A percentile compares a stretch with the other conserved stretches of the same genome.
Conservation (phyloP, 2,113 vertebrate species). For the Cynoglossus semilaevis region DNA sequence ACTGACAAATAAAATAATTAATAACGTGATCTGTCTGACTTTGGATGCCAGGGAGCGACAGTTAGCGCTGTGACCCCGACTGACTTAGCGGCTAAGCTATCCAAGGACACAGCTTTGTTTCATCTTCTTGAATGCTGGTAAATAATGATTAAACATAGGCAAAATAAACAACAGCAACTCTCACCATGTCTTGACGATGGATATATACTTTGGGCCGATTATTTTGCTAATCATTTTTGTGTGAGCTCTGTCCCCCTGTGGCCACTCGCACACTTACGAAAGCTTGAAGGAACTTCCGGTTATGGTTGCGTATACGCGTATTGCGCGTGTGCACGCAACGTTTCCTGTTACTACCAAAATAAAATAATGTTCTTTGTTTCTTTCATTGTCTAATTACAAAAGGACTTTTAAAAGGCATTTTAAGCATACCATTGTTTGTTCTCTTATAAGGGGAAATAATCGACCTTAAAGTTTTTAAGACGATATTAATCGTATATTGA, state of each 20-base stretch:
- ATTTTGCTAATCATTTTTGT: constrained; percentile 70
- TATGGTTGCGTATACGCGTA: rapidly evolving
- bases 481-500: no score
- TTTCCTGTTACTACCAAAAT: constrained; percentile 26
- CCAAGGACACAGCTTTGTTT: constrained; percentile 17
- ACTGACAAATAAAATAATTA: neutral
- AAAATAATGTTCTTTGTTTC: constrained; percentile 1
- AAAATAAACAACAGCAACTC: no score
- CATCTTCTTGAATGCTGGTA: no score
- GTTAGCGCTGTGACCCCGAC: constrained; percentile 55
- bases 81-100: constrained; percentile 52
- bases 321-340: constrained; percentile 4
- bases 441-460: no score
- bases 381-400: no score
- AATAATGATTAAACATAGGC: no score
- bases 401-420: no score
- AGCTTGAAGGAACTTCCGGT: constrained; percentile 19
- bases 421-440: no score
- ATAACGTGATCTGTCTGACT: neutral
- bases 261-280: neutral
- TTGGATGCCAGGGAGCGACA: neutral
- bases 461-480: no score
- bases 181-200: constrained; percentile 83
- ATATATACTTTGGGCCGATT: constrained; percentile 75
- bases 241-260: neutral